These are phyloP conservation scores for Zaprionus kolodkinae DNA, from an alignment of 1,140 invertebrate species.

Conservation along the genomic window DNA sequence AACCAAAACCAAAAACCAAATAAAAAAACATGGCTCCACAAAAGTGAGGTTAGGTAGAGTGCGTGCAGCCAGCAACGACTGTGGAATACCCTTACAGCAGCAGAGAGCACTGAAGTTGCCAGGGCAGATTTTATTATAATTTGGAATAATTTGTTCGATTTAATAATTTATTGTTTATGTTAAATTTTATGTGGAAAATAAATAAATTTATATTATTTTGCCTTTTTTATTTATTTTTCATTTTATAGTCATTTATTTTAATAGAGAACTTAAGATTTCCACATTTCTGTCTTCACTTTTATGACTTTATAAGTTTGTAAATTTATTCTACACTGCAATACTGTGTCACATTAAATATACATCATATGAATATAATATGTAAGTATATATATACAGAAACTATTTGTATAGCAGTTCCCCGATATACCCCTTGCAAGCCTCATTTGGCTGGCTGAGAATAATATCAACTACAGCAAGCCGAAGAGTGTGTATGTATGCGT, in stretches of 20 bases:
- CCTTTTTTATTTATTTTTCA: too few relatives aligned
- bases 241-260: too few relatives aligned
- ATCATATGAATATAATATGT: too few relatives aligned
- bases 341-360: neutral
- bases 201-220: too few relatives aligned
- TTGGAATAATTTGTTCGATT: too few relatives aligned
- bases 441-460: slow-evolving; percentile 3
- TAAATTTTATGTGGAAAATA: too few relatives aligned
- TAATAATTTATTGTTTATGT: too few relatives aligned
- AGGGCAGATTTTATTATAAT: too few relatives aligned
- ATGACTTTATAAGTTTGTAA: neutral
- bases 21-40: slow-evolving; percentile 3
- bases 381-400: neutral
- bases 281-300: neutral
- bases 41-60: neutral
- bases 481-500: slow-evolving; percentile 45
- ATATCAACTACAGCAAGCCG: slow-evolving; percentile 46
- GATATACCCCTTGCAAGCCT: slow-evolving; percentile 8
- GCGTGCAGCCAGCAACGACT: neutral
- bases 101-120: too few relatives aligned
- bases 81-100: neutral
- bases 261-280: too few relatives aligned
- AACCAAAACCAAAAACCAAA: slow-evolving; percentile 19
- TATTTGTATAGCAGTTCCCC: neutral
- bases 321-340: neutral